Evolutionary conservation across 1,140 invertebrate genomes (phyloP).

Genomic region (Lepidurus apus): DNA sequence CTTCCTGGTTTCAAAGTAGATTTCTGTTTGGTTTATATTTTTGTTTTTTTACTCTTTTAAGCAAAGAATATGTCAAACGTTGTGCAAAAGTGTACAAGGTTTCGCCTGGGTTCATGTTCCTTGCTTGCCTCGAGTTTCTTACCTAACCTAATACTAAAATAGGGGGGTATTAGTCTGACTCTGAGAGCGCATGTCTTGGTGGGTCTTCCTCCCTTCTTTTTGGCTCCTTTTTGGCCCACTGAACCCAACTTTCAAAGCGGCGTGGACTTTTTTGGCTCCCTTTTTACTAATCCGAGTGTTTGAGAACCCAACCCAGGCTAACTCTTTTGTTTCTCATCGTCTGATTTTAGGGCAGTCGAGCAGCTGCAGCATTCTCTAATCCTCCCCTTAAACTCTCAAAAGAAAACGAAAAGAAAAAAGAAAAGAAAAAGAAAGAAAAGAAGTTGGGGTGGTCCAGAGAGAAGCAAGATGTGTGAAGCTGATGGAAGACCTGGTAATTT

Average conservation of each 20-base stretch:
- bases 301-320: not conserved
- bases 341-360: constrained; percentile 31
- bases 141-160: not conserved
- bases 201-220: not conserved
- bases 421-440: constrained; percentile 20
- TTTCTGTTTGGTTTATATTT: not conserved
- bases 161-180: not conserved
- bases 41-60: not conserved
- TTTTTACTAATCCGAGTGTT: constrained; percentile 4
- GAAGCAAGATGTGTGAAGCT: not conserved
- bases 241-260: constrained; percentile 24
- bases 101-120: too few species aligned
- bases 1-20: not conserved
- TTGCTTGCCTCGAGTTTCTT: too few species aligned
- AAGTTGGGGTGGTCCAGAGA: not conserved
- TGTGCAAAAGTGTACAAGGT: too few species aligned
- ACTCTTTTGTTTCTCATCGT: constrained; percentile 11
- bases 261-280: constrained; percentile 10
- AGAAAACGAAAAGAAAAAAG: not conserved
- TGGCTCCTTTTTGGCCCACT: not conserved
- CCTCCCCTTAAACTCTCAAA: not conserved
- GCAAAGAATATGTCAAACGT: too few species aligned
- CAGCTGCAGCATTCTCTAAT: constrained; percentile 35
- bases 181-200: constrained; percentile 20
- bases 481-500: not conserved